Conservation (phyloP, 2,113 vertebrate species). For the Xiphophorus couchianus region DNA sequence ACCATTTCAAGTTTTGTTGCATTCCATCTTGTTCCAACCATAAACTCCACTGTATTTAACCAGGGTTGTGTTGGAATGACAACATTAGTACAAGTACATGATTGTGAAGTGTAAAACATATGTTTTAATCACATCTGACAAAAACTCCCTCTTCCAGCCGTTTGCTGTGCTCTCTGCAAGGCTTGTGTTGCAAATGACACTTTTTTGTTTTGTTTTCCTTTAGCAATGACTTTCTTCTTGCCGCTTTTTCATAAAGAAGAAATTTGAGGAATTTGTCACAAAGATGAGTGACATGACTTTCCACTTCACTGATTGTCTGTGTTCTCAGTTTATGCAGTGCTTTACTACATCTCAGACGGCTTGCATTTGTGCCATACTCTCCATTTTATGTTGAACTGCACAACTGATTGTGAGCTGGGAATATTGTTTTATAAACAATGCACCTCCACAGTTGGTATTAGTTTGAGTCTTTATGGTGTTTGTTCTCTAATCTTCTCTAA, state of each 20-base stretch:
- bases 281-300: too few species aligned
- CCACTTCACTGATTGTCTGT: not conserved
- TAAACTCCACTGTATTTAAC: not conserved
- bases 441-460: not conserved
- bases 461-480: not conserved
- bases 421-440: not conserved
- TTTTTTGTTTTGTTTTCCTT: not conserved
- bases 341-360: not conserved
- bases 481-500: not conserved
- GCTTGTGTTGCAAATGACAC: not conserved
- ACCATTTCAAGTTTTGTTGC: not conserved
- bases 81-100: not conserved
- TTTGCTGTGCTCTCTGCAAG: not conserved
- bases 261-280: too few species aligned
- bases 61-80: not conserved
- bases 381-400: not conserved
- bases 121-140: not conserved
- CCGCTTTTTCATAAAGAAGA: too few species aligned
- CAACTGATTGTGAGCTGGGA: not conserved
- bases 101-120: not conserved
- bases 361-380: not conserved
- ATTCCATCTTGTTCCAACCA: not conserved
- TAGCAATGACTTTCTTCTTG: too few species aligned
- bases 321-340: not conserved
- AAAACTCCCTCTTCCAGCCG: not conserved